Evolutionary conservation across 2,113 vertebrate species (phyloP).

Genomic region (Lathamus discolor): DNA sequence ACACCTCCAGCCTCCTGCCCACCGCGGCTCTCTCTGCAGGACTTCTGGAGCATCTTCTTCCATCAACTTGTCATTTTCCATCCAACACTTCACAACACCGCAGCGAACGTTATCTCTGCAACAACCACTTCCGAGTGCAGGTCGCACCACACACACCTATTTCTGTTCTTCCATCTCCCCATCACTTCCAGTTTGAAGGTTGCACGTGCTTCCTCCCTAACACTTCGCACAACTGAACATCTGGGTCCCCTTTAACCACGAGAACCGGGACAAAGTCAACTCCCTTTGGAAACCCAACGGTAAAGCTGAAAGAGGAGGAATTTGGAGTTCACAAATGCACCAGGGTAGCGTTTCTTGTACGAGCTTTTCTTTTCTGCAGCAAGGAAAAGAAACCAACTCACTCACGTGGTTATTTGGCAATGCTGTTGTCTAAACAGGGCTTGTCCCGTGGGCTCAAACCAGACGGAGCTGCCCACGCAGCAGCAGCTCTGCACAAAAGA

Average conservation of each 20-base stretch:
- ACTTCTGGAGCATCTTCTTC: neutral
- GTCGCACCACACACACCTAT: accelerated
- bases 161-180: accelerated
- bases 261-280: too few species aligned
- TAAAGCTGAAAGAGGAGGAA: neutral
- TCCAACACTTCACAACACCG: accelerated
- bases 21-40: accelerated
- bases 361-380: neutral
- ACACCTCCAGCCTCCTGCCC: neutral
- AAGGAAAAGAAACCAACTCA: neutral
- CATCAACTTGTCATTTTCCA: neutral
- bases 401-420: neutral
- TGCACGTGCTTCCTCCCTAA: neutral
- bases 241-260: neutral
- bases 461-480: neutral
- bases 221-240: accelerated
- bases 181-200: accelerated
- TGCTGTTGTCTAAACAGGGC: neutral
- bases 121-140: neutral
- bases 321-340: neutral
- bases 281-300: accelerated
- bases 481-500: neutral
- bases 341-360: neutral
- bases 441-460: neutral
- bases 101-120: accelerated